A percentile compares a stretch with the other conserved stretches of the same genome.
These are phyloP conservation scores for Zelostemma sp. DNA, from an alignment of 1,140 invertebrate species.

Conservation along the genomic window DNA sequence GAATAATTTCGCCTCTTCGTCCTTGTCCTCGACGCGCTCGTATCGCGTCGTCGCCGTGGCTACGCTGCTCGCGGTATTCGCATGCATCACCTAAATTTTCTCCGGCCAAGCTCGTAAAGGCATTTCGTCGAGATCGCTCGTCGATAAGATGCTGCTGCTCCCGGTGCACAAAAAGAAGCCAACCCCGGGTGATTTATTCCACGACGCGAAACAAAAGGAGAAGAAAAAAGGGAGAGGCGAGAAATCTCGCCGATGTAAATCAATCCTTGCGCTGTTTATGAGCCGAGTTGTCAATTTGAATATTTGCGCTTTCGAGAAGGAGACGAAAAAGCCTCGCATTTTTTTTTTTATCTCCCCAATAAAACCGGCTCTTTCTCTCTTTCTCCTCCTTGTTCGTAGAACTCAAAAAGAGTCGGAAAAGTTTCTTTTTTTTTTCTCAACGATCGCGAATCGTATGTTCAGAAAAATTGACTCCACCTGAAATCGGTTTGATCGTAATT, in stretches of 20 bases:
- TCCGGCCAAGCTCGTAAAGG: constrained; percentile 14
- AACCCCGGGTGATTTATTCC: constrained; percentile 22
- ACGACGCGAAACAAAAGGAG: constrained; percentile 16
- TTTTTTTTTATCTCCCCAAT: no score
- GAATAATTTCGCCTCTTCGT: constrained; percentile 12
- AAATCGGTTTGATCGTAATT: constrained; percentile 7
- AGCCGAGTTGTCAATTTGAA: no score
- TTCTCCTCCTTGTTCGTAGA: no score
- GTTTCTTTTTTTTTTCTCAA: no score
- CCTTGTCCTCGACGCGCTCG: constrained; percentile 15
- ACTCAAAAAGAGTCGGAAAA: no score
- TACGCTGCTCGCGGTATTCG: constrained; percentile 3
- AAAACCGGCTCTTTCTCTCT: no score
- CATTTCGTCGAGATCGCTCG: constrained; percentile 22
- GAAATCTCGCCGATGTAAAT: not conserved
- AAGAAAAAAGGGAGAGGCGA: constrained; percentile 9
- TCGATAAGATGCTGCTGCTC: constrained; percentile 24
- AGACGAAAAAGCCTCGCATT: no score
- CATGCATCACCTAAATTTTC: constrained; percentile 33
- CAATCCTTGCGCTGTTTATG: not conserved
- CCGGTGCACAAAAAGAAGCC: constrained; percentile 23
- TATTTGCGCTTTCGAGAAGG: no score
- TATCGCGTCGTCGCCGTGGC: constrained; percentile 13
- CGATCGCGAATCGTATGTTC: no score
- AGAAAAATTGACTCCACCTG: no score